Base-by-base conservation (phyloP, 2,888 invertebrate genomes). In the Drosophila prostipennis region DNA sequence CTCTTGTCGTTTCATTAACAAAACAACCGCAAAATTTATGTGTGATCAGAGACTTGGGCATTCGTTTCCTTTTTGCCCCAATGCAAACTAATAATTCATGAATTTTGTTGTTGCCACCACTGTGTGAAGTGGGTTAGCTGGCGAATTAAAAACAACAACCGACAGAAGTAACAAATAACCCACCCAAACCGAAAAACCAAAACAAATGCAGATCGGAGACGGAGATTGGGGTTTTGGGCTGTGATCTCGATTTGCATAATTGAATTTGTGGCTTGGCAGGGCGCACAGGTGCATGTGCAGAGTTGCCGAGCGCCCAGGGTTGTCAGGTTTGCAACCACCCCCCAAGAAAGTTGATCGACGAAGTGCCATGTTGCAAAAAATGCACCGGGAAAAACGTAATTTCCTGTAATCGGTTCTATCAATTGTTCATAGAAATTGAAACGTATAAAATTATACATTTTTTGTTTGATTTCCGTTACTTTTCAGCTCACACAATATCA, bases 101-200 rank as follows among this genome's bases (percentile, higher is more conserved):
- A 70, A 69, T 59, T 43, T 76, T 59, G 53, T 60, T 60, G 67
- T 71, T 55, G 71, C 56, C 14, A 55, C 48, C 46, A 37, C 52
- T 58, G 70, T 79, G 79, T 75, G 89, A 87, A 87, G 87, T 88
- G 85, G 89, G 87, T 87, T 87, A 87, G 54, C 53, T 88, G 88
- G 54, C 53, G 48, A 40, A 58, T 32, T 32, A 53, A 45, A 64
- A 65, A 37, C 14, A 37, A 49, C 32, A 29, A 29, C 29, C 29
- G 14, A 26, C 29, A 55, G 16, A 45, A 45, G 55, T 37, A 46
- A 56, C 45, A 39, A 58, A 48, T 34, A 54, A 80, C 69, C 72
- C 74, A 69, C 70, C 74, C 71, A 78, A 70, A 74, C 64, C 77
- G 76, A 76, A 76, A 78, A 71, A 76, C 64, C 77, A 77, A 76